Conservation (phyloP, 2,888 invertebrate species). For the Machimus atricapillus region DNA sequence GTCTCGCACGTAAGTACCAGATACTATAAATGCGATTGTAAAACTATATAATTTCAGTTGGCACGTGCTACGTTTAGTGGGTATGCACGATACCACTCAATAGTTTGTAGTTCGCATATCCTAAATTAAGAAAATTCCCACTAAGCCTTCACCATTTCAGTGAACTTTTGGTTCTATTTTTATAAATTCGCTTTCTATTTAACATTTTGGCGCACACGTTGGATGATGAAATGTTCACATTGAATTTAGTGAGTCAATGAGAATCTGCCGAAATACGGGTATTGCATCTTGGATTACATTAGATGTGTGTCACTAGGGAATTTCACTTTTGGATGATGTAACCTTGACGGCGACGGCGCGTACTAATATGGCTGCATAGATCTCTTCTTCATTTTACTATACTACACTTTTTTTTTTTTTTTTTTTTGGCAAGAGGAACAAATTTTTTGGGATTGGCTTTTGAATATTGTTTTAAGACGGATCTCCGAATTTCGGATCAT, state of each 20-base stretch:
- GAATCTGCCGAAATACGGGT: neutral
- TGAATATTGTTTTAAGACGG: neutral
- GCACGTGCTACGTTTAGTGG: neutral
- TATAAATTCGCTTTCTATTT: neutral
- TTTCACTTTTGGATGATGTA: neutral
- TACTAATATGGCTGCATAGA: neutral
- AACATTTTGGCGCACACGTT: neutral
- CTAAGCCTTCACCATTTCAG: neutral
- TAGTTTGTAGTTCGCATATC: neutral
- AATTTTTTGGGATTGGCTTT: neutral
- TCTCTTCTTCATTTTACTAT: neutral
- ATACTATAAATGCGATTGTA: neutral
- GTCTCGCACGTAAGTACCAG: neutral
- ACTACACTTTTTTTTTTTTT: no score
- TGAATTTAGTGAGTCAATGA: neutral
- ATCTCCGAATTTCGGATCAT: neutral
- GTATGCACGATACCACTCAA: neutral
- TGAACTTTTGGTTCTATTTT: constrained; percentile 7
- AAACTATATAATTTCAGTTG: neutral
- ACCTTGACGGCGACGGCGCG: neutral
- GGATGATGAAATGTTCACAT: neutral
- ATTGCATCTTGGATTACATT: neutral
- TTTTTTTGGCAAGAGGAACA: neutral
- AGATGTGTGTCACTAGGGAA: neutral
- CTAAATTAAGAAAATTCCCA: neutral